phyloP scores from a whole-genome alignment of 2,888 invertebrate species.

The Euphydryas editha region DNA sequence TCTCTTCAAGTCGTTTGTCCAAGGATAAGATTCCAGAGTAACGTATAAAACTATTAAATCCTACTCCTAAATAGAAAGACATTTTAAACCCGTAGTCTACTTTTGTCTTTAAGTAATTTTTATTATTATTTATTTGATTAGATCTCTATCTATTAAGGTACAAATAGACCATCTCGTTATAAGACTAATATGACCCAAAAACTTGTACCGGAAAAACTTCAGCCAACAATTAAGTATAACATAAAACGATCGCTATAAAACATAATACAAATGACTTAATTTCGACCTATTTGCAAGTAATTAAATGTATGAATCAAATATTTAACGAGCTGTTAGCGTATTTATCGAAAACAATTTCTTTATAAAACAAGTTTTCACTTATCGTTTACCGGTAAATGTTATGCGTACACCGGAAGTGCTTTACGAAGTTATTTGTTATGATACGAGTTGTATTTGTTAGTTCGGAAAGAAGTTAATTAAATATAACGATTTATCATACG shows the following conservation, averaged over 20 bases:
- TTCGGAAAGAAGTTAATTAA: not conserved
- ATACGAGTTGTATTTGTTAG: not conserved
- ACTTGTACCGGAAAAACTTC: not conserved
- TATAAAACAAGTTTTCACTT: slow-evolving; percentile 15
- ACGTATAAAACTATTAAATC: too few relatives aligned
- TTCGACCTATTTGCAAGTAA: not conserved
- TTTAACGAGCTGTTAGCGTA: slow-evolving; percentile 13
- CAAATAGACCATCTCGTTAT: too few relatives aligned
- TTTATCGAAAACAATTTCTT: slow-evolving; percentile 18
- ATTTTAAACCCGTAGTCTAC: too few relatives aligned
- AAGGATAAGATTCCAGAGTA: too few relatives aligned
- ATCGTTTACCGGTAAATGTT: slow-evolving; percentile 6
- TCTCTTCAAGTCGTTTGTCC: too few relatives aligned
- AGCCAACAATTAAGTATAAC: not conserved
- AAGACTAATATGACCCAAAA: too few relatives aligned
- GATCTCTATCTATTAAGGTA: too few relatives aligned
- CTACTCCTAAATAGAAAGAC: too few relatives aligned
- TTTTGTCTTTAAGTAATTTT: too few relatives aligned
- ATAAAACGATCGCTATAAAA: not conserved
- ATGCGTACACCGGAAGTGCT: slow-evolving; percentile 15
- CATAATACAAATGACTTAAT: not conserved
- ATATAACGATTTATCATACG: not conserved
- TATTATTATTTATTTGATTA: too few relatives aligned
- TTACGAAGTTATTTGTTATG: slow-evolving; percentile 9
- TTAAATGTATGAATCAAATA: slow-evolving; percentile 6